Evolutionary conservation across 2,797 vertebrate species (phyloP).

Genomic region (Carapus acus): DNA sequence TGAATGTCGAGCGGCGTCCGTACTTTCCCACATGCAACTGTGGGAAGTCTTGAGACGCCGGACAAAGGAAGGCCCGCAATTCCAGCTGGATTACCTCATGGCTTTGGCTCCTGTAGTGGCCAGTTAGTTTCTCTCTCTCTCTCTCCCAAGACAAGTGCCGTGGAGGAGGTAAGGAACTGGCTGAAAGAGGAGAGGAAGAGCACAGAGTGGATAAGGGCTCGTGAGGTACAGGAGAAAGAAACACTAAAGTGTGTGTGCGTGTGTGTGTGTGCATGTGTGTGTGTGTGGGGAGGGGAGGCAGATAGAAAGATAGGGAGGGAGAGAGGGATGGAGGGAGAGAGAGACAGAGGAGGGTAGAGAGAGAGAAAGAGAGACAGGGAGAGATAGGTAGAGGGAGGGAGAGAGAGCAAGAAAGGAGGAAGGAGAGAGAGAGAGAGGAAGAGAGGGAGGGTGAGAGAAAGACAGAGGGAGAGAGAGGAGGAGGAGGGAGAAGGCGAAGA

Average conservation of each 20-base stretch:
- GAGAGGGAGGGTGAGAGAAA: too few species aligned
- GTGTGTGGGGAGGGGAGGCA: too few species aligned
- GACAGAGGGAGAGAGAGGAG: too few species aligned
- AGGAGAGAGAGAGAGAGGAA: too few species aligned
- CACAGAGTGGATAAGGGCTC: constrained; percentile 43
- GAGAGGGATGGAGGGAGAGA: too few species aligned
- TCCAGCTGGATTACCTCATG: constrained; percentile 66
- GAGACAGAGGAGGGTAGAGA: too few species aligned
- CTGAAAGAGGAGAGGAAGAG: constrained; percentile 49
- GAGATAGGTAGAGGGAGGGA: too few species aligned
- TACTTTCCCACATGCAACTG: constrained; percentile 68
- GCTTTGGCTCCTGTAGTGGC: constrained; percentile 67
- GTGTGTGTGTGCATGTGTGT: constrained; percentile 4
- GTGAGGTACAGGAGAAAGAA: constrained; percentile 50
- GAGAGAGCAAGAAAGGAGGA: too few species aligned
- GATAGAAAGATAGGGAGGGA: too few species aligned
- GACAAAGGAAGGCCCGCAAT: constrained; percentile 61
- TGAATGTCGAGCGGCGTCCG: constrained; percentile 57
- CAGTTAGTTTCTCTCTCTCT: constrained; percentile 42
- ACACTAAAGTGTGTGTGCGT: constrained; percentile 27
- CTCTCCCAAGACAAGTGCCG: constrained; percentile 50
- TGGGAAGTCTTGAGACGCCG: constrained; percentile 65
- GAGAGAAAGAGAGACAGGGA: too few species aligned
- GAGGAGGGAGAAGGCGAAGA: too few species aligned
- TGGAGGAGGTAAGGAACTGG: constrained; percentile 47